phyloP scores from a whole-genome alignment of 1,140 invertebrate species.

The Elymnias hypermnestra region DNA sequence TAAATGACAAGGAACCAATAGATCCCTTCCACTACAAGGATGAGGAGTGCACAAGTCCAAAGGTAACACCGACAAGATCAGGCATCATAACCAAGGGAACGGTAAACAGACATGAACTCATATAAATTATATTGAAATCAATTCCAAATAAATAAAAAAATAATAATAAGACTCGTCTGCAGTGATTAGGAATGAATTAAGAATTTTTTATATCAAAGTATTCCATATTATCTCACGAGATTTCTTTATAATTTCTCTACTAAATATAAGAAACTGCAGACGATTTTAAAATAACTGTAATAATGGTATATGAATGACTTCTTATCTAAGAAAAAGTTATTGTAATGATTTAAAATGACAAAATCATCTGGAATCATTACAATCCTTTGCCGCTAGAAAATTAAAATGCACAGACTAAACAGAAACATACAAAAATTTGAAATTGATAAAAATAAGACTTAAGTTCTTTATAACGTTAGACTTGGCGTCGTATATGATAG shows the following conservation, averaged over 20 bases:
- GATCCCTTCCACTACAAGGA: constrained; percentile 37
- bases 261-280: constrained; percentile 27
- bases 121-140: constrained; percentile 25
- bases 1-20: constrained; percentile 13
- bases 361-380: too few species aligned
- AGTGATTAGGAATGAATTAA: constrained; percentile 7
- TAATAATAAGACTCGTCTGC: constrained; percentile 28
- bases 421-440: too few species aligned
- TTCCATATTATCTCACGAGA: too few species aligned
- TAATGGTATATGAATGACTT: constrained; percentile 41
- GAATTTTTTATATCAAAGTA: too few species aligned
- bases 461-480: too few species aligned
- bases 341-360: too few species aligned
- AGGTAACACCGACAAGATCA: constrained; percentile 46
- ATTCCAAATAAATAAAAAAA: constrained; percentile 23
- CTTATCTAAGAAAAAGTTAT: constrained; percentile 8
- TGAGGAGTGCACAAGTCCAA: constrained; percentile 53
- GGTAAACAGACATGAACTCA: constrained; percentile 33
- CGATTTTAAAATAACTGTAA: constrained; percentile 34
- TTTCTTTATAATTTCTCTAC: too few species aligned
- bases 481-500: too few species aligned
- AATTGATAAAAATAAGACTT: too few species aligned
- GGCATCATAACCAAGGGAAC: constrained; percentile 27
- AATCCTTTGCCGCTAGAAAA: too few species aligned
- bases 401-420: too few species aligned